A percentile compares a stretch with the other conserved stretches of the same genome.
phyloP scores from a whole-genome alignment of 2,888 invertebrate genomes.

The Heliconius charithonia region DNA sequence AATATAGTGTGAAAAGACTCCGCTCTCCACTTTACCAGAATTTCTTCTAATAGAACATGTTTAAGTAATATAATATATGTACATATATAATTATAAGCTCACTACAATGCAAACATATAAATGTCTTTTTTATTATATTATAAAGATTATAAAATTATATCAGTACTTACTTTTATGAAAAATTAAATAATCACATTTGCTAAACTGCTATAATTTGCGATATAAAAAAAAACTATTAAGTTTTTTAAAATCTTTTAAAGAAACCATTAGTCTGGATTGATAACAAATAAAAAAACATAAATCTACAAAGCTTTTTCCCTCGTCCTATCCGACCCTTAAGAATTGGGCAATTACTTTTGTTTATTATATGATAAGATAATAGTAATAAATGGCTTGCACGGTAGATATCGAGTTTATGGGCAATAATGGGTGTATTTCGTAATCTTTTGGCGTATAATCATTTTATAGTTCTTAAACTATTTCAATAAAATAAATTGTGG shows the following conservation, averaged over 20 bases:
- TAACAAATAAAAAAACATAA: slow-evolving; percentile 61
- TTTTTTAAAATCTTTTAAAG: slow-evolving; percentile 52
- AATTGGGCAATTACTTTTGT: slow-evolving; percentile 77
- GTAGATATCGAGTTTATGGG: slow-evolving; percentile 43
- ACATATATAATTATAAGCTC: no score
- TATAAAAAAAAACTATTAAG: slow-evolving; percentile 41
- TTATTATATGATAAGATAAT: slow-evolving; percentile 67
- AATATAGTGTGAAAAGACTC: no score
- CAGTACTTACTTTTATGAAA: slow-evolving; percentile 6
- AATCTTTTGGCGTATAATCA: slow-evolving; percentile 26
- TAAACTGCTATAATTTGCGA: slow-evolving; percentile 57
- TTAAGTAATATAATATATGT: no score
- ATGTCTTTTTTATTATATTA: no score
- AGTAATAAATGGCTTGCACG: slow-evolving; percentile 56
- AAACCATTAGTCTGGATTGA: slow-evolving; percentile 56
- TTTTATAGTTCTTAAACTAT: slow-evolving; percentile 1
- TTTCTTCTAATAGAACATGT: no score
- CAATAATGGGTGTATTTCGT: slow-evolving; percentile 36
- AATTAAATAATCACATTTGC: slow-evolving; percentile 27
- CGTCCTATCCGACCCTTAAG: slow-evolving; percentile 63
- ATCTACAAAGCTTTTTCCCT: slow-evolving; percentile 64
- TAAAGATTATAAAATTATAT: no score
- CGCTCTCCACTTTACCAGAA: no score
- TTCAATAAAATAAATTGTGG: not conserved
- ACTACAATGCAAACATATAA: no score